phyloP scores from a whole-genome alignment of 1,140 invertebrate genomes.

The Drosophila miranda region DNA sequence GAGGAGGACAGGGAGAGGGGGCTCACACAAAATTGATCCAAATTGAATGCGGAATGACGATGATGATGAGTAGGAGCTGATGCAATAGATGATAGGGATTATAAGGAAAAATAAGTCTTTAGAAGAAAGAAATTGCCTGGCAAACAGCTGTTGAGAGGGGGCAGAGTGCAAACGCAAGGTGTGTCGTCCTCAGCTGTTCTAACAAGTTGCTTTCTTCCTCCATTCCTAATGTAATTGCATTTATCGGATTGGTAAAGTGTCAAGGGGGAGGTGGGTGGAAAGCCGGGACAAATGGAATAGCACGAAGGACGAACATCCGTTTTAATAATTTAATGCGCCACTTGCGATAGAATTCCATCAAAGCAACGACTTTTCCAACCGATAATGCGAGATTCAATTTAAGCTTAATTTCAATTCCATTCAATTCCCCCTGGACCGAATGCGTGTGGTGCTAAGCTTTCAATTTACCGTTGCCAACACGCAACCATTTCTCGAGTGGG shows the following conservation, averaged over 20 bases:
- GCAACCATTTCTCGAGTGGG: constrained; percentile 9
- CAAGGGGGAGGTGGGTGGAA: background rate
- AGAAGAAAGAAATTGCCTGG: too few species aligned
- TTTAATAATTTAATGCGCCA: constrained; percentile 50
- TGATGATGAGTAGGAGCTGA: constrained; percentile 20
- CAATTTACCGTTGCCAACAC: constrained; percentile 27
- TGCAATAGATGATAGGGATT: constrained; percentile 21
- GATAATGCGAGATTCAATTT: constrained; percentile 25
- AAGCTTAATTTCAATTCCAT: constrained; percentile 29
- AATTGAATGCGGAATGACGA: constrained; percentile 19
- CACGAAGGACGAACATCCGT: background rate
- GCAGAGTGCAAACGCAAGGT: background rate
- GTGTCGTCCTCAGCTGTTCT: constrained; percentile 17
- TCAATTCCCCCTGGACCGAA: constrained; percentile 13
- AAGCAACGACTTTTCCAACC: constrained; percentile 3
- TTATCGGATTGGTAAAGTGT: background rate
- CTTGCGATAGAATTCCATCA: constrained; percentile 16
- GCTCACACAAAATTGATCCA: constrained; percentile 4
- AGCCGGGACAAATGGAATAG: constrained; percentile 18
- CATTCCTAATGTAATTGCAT: constrained; percentile 39
- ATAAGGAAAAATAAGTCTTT: background rate
- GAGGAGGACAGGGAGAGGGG: constrained; percentile 15
- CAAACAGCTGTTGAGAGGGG: constrained; percentile 32
- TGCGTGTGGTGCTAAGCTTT: constrained; percentile 35
- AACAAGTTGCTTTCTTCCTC: background rate